These are phyloP conservation scores for Sesamia inferens DNA, from an alignment of 2,888 invertebrate species.

Conservation along the genomic window DNA sequence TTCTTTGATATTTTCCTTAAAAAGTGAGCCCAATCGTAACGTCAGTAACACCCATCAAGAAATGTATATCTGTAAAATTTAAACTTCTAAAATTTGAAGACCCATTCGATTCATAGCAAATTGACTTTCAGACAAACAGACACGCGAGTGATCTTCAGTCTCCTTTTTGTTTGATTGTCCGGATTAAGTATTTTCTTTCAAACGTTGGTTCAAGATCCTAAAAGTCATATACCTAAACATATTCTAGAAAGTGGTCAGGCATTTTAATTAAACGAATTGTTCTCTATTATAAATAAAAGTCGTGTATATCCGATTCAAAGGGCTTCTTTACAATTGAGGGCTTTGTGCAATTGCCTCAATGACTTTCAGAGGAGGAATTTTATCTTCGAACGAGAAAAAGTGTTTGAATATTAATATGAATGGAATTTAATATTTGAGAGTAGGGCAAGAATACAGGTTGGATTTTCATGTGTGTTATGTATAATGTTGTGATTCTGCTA, in stretches of 20 bases:
- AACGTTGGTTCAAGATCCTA: background rate
- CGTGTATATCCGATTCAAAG: constrained; percentile 63
- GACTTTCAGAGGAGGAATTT: constrained; percentile 75
- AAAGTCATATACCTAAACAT: constrained; percentile 2
- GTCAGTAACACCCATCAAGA: no score
- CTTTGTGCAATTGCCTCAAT: constrained; percentile 83
- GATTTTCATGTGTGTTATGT: constrained; percentile 77
- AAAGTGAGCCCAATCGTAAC: no score
- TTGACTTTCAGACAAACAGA: background rate
- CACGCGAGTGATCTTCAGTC: background rate
- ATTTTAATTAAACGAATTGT: constrained; percentile 63
- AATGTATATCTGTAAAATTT: no score
- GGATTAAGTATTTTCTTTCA: background rate
- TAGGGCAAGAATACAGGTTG: constrained; percentile 74
- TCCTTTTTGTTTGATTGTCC: no score
- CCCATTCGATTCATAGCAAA: background rate
- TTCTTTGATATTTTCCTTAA: no score
- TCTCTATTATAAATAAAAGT: constrained; percentile 59
- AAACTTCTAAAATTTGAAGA: background rate
- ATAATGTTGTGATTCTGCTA: constrained; percentile 70
- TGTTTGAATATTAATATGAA: constrained; percentile 82
- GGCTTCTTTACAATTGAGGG: constrained; percentile 67
- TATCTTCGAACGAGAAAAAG: constrained; percentile 70
- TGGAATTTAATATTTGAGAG: constrained; percentile 83
- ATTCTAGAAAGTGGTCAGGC: background rate